Evolutionary conservation across 2,797 vertebrate species (phyloP).

Genomic region (Halcyon badia): DNA sequence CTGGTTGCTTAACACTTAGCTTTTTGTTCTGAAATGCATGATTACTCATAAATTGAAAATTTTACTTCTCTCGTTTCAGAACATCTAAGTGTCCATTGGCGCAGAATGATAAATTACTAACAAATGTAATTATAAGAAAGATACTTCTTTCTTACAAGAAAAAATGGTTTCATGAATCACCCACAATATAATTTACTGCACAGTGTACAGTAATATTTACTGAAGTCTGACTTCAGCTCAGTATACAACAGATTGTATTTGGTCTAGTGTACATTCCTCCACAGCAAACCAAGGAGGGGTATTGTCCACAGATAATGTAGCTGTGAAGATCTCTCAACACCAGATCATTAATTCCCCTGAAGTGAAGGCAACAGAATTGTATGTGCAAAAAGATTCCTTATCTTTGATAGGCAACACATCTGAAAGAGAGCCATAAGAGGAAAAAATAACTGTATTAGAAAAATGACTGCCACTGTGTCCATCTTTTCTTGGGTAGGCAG

Average conservation of each 20-base stretch:
- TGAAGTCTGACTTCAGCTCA: neutral
- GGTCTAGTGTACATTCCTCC: neutral
- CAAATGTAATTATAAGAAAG: neutral
- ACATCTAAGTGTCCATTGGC: neutral
- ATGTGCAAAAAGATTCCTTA: neutral
- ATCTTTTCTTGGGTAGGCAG: neutral
- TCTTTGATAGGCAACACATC: rapidly evolving
- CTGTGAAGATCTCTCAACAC: neutral
- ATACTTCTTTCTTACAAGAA: neutral
- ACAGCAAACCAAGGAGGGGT: neutral
- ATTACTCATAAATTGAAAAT: neutral
- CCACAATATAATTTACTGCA: neutral
- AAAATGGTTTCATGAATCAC: neutral
- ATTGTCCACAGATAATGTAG: neutral
- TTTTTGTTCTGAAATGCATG: neutral
- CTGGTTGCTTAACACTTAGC: neutral
- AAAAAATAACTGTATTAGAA: neutral
- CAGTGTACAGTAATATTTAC: neutral
- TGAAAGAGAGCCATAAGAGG: neutral
- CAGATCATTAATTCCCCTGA: neutral
- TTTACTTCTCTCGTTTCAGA: neutral
- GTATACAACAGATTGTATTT: neutral
- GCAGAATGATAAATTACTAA: neutral
- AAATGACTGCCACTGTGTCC: neutral
- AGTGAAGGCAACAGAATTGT: neutral